These are phyloP conservation scores for Caenorhabditis afra DNA, from an alignment of 2,888 invertebrate genomes.

Conservation along the genomic window DNA sequence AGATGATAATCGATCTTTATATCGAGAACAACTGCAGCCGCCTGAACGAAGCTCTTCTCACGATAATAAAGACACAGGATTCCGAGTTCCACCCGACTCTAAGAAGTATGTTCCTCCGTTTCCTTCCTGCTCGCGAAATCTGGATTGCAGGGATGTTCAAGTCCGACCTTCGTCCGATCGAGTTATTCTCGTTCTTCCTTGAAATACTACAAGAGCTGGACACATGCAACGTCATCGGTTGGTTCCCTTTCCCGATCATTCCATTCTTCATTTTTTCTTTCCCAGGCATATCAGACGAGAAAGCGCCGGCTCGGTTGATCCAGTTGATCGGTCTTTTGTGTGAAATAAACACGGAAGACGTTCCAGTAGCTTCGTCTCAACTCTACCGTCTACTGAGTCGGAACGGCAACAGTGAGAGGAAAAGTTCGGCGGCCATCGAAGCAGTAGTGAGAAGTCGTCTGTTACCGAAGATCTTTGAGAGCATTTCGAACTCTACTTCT, in stretches of 20 bases:
- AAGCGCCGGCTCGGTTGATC: slow-evolving; percentile 1
- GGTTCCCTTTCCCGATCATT: background rate
- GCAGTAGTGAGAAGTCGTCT: slow-evolving; percentile 6
- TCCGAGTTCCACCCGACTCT: slow-evolving; percentile 3
- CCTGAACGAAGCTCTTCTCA: slow-evolving; percentile 19
- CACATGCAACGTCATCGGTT: slow-evolving; percentile 21
- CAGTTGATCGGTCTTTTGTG: slow-evolving; percentile 33
- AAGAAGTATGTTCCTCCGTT: slow-evolving; percentile 4
- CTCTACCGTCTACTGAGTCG: slow-evolving; percentile 7
- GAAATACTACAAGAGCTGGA: slow-evolving; percentile 26
- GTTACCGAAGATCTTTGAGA: slow-evolving; percentile 36
- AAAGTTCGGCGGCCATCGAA: slow-evolving; percentile 2
- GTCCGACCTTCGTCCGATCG: slow-evolving; percentile 5
- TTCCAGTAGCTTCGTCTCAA: slow-evolving; percentile 16
- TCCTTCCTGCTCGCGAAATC: background rate
- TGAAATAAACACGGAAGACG: slow-evolving; percentile 11
- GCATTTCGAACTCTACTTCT: background rate
- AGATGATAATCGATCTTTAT: slow-evolving; percentile 21
- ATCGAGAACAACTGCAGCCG: slow-evolving; percentile 16
- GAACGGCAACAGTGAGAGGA: background rate
- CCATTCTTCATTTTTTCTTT: background rate
- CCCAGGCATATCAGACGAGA: slow-evolving; percentile 4
- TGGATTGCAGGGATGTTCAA: slow-evolving; percentile 17
- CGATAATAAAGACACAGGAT: background rate
- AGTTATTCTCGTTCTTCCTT: slow-evolving; percentile 27